Percentiles rank a stretch among this genome's conserved stretches.
Evolutionary conservation across 30 jellyfish, hydroid and myxozoan genomes (phyloP).

Genomic region (Hydra vulgaris): DNA sequence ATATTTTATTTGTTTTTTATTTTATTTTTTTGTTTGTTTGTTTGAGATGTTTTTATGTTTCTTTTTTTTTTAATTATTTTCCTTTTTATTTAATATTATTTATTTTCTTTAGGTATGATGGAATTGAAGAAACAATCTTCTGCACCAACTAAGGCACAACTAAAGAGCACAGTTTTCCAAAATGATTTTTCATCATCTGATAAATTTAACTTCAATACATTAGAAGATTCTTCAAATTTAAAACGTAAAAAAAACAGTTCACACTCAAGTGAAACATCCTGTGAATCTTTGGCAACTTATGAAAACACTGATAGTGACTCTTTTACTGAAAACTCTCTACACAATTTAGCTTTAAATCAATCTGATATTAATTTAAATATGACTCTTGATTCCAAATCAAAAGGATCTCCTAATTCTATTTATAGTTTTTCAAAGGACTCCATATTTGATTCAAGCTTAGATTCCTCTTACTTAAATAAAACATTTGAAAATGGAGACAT

Average conservation of each 20-base stretch:
- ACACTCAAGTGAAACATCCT: background rate
- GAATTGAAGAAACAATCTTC: background rate
- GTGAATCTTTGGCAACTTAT: background rate
- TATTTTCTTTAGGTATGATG: background rate
- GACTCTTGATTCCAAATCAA: background rate
- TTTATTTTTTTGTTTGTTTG: no score
- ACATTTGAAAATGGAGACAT: constrained; percentile 4
- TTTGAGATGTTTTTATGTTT: no score
- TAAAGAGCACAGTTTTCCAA: background rate
- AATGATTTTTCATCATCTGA: background rate
- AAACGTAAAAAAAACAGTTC: background rate
- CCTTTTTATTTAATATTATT: background rate
- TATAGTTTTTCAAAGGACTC: background rate
- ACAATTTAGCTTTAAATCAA: background rate
- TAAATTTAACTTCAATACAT: background rate
- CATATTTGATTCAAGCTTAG: background rate
- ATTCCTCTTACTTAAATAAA: background rate
- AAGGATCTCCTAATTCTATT: background rate
- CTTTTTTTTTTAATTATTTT: background rate
- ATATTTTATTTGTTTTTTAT: no score
- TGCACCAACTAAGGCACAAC: background rate
- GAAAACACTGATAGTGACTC: background rate
- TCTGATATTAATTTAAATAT: background rate
- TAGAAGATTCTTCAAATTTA: background rate
- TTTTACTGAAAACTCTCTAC: background rate